A percentile compares a stretch with the other conserved stretches of the same genome.
phyloP scores from a whole-genome alignment of 2,113 vertebrate species.

The Cyprinus carpio region DNA sequence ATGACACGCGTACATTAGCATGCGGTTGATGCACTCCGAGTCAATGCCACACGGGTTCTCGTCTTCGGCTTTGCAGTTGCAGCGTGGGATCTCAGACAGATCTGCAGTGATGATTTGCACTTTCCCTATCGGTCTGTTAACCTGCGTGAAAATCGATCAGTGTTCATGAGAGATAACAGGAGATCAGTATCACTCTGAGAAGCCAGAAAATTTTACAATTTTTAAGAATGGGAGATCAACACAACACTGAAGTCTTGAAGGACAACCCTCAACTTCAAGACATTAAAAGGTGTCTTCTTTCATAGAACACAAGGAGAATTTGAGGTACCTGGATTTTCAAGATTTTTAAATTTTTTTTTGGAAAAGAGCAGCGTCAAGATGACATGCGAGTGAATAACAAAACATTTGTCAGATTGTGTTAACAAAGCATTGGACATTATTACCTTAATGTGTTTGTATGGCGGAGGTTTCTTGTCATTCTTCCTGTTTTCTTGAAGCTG shows the following conservation, averaged over 20 bases:
- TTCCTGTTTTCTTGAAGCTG: conserved; percentile 95
- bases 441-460: conserved; percentile 96
- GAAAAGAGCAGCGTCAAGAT: neutral
- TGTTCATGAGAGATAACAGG: neutral
- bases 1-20: conserved; percentile 97
- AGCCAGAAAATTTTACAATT: neutral
- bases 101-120: conserved; percentile 97
- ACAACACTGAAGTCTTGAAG: neutral
- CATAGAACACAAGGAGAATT: neutral
- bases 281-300: neutral
- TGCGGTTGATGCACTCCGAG: conserved; percentile 97
- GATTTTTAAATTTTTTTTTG: neutral
- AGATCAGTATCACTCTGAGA: neutral
- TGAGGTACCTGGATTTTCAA: neutral
- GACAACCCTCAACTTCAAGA: neutral
- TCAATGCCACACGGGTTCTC: conserved; percentile 94
- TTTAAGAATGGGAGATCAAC: neutral
- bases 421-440: neutral
- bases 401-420: neutral
- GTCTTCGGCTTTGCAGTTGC: conserved; percentile 94
- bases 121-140: conserved; percentile 91
- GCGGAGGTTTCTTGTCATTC: conserved; percentile 96
- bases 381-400: neutral
- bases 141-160: conserved; percentile 68
- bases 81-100: conserved; percentile 91